phyloP scores from a whole-genome alignment of 2,888 invertebrate genomes.

The Campoplex nolae region DNA sequence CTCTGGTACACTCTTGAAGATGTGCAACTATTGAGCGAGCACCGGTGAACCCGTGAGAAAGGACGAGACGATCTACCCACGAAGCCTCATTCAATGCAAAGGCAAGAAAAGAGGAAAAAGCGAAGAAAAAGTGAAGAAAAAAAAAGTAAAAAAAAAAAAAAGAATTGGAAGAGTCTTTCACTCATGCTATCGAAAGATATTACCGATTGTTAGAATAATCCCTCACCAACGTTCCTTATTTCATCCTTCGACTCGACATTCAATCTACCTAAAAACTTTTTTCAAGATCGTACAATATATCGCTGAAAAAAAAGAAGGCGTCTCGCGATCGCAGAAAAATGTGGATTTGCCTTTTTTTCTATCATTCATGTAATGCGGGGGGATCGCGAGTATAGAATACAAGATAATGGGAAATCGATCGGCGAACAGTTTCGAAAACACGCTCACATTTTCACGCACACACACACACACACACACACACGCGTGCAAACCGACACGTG shows the following conservation, averaged over 20 bases:
- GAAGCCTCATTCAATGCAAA: slow-evolving; percentile 26
- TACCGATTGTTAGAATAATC: slow-evolving; percentile 41
- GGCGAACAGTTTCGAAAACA: slow-evolving; percentile 14
- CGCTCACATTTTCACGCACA: no score
- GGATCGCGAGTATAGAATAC: background rate
- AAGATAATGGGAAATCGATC: slow-evolving; percentile 60
- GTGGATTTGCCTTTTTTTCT: background rate
- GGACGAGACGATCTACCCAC: slow-evolving; percentile 31
- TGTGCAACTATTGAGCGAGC: slow-evolving; percentile 19
- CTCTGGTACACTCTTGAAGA: slow-evolving; percentile 9
- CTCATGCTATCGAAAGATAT: slow-evolving; percentile 47
- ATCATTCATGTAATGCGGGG: slow-evolving; percentile 15
- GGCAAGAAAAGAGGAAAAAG: slow-evolving; percentile 16
- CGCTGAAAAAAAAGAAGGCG: background rate
- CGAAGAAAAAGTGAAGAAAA: background rate
- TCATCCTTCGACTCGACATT: slow-evolving; percentile 19
- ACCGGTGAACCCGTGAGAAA: slow-evolving; percentile 50
- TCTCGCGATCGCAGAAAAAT: background rate
- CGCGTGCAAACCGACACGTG: background rate
- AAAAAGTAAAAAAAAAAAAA: slow-evolving; percentile 3
- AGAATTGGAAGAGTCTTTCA: slow-evolving; percentile 12
- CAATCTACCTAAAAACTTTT: slow-evolving; percentile 19
- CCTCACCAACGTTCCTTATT: background rate
- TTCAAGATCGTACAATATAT: background rate
- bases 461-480: background rate